phyloP scores from a whole-genome alignment of 2,888 invertebrate genomes.

The Steinernema scapterisci region DNA sequence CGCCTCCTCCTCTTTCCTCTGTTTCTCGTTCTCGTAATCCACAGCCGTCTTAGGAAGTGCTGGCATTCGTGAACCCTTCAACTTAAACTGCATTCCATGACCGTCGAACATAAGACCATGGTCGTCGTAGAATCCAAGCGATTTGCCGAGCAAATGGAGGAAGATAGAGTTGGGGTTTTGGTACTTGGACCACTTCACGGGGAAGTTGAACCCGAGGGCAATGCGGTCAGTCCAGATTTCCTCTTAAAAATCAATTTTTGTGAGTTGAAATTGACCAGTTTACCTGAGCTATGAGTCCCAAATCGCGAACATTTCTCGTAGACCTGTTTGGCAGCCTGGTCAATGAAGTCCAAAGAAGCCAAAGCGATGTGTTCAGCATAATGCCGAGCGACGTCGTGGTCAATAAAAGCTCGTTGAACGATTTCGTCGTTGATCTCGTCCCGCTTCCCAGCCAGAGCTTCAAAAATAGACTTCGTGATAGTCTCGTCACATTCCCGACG shows the following conservation, averaged over 20 bases:
- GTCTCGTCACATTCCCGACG: not conserved
- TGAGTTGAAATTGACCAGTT: too few relatives aligned
- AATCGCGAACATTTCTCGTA: not conserved
- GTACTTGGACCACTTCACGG: slow-evolving; percentile 10
- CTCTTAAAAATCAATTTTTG: not conserved
- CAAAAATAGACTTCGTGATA: not conserved
- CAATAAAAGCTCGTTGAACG: not conserved
- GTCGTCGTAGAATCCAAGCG: slow-evolving; percentile 9
- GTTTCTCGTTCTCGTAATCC: not conserved
- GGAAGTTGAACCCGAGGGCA: not conserved
- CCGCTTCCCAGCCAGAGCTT: slow-evolving; percentile 2
- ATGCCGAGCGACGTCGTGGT: not conserved
- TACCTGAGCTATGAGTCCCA: not conserved
- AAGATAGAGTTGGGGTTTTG: slow-evolving; percentile 1
- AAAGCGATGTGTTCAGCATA: not conserved
- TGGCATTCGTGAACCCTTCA: not conserved
- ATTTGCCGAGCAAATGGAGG: not conserved
- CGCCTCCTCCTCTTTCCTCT: not conserved
- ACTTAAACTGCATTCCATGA: not conserved
- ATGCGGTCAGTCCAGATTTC: not conserved
- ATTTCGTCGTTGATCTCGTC: not conserved
- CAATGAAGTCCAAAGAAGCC: slow-evolving; percentile 2
- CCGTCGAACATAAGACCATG: not conserved
- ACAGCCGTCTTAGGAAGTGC: too few relatives aligned
- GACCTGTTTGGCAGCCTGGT: slow-evolving; percentile 6